These are phyloP conservation scores for Meloidogyne exigua DNA, from an alignment of 1,140 invertebrate genomes.

Conservation along the genomic window DNA sequence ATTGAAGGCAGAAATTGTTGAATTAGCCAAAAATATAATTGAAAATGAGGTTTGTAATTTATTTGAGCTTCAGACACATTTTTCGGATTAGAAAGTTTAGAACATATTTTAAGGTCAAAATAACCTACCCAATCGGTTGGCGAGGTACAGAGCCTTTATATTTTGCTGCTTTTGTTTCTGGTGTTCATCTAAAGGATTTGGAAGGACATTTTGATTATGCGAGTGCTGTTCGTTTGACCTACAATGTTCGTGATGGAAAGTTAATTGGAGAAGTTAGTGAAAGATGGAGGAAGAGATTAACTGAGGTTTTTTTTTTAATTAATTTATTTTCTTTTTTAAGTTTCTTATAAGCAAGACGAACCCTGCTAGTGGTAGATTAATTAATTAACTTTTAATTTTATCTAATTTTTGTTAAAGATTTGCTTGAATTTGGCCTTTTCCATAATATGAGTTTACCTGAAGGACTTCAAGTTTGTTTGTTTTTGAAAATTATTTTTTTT, in stretches of 20 bases:
- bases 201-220: constrained; percentile 62
- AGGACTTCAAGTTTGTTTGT: constrained; percentile 46
- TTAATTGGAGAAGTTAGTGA: constrained; percentile 53
- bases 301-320: constrained; percentile 24
- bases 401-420: constrained; percentile 40
- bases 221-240: constrained; percentile 57
- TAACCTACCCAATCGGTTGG: constrained; percentile 63
- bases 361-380: constrained; percentile 52
- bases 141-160: constrained; percentile 64
- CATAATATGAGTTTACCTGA: constrained; percentile 63
- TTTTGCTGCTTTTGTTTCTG: constrained; percentile 60
- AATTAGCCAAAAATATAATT: constrained; percentile 60
- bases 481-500: background rate
- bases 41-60: constrained; percentile 50
- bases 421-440: constrained; percentile 61
- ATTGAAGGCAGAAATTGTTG: constrained; percentile 46
- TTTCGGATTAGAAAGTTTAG: too few species aligned
- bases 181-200: constrained; percentile 56
- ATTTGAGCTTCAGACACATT: too few species aligned
- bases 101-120: constrained; percentile 53
- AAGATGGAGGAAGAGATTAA: constrained; percentile 53
- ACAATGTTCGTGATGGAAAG: constrained; percentile 57
- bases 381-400: background rate
- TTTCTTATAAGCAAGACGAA: constrained; percentile 53
- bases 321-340: background rate